These are phyloP conservation scores for Odocoileus hemionus DNA, from an alignment of 2,113 vertebrate genomes.

Conservation along the genomic window DNA sequence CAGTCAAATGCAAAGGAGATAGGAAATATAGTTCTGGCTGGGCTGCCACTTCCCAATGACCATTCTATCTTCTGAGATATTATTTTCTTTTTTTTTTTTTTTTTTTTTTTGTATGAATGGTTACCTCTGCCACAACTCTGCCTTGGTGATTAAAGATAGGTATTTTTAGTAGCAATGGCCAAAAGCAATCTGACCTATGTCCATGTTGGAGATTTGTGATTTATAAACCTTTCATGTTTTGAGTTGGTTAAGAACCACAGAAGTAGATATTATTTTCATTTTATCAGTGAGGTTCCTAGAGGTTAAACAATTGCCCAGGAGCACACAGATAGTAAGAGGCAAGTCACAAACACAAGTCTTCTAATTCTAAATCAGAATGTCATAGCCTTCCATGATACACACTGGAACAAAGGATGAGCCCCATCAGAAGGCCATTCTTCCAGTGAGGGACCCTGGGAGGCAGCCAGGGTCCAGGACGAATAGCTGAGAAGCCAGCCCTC, in stretches of 20 bases:
- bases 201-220: background rate
- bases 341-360: background rate
- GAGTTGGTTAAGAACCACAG: background rate
- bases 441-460: background rate
- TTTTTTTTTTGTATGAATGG: background rate
- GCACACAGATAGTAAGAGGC: background rate
- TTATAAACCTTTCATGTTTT: background rate
- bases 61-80: background rate
- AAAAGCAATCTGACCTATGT: background rate
- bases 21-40: background rate
- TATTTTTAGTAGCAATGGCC: background rate
- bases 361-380: background rate
- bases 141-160: background rate
- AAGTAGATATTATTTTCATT: background rate
- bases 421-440: background rate
- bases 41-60: background rate
- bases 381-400: background rate
- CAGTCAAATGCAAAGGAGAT: background rate
- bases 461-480: background rate
- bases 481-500: background rate
- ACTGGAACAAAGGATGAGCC: background rate
- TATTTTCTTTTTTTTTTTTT: background rate
- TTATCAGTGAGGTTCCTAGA: background rate
- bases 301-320: background rate
- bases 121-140: background rate